phyloP scores from a whole-genome alignment of 2,797 vertebrate genomes.

The Lutjanus argentimaculatus region DNA sequence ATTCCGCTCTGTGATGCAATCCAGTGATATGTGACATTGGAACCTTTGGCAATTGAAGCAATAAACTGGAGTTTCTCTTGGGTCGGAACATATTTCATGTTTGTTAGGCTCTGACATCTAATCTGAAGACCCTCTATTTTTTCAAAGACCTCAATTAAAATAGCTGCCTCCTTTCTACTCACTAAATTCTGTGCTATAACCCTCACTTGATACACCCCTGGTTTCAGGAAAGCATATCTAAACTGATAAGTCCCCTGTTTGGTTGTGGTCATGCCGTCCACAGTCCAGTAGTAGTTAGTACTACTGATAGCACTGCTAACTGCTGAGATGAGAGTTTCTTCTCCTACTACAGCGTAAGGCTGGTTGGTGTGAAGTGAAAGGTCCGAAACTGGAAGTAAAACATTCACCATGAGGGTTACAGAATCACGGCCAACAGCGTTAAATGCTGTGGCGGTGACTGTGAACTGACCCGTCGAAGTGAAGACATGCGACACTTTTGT shows the following conservation, averaged over 20 bases:
- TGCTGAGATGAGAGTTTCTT: constrained; percentile 78
- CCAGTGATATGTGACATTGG: constrained; percentile 85
- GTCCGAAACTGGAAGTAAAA: constrained; percentile 75
- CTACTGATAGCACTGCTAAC: constrained; percentile 66
- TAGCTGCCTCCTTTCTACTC: constrained; percentile 69
- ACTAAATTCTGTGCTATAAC: constrained; percentile 78
- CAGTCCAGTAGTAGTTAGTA: constrained; percentile 82
- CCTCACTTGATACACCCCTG: constrained; percentile 79
- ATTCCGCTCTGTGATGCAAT: constrained; percentile 46
- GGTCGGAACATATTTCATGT: constrained; percentile 77
- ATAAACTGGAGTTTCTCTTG: constrained; percentile 69
- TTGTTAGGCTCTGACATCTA: constrained; percentile 61
- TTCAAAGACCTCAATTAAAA: constrained; percentile 81
- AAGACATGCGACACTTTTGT: constrained; percentile 80
- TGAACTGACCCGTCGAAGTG: constrained; percentile 71
- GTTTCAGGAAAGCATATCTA: constrained; percentile 74
- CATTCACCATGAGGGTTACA: constrained; percentile 62
- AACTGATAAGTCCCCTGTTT: constrained; percentile 69
- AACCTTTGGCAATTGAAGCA: constrained; percentile 79
- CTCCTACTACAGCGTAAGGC: constrained; percentile 67
- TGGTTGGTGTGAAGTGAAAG: constrained; percentile 73
- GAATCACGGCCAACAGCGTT: constrained; percentile 81
- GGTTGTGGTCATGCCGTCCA: constrained; percentile 62
- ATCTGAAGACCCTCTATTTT: constrained; percentile 81
- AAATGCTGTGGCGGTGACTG: constrained; percentile 73